Evolutionary conservation across 2,797 vertebrate species (phyloP).

Genomic region (Podarcis siculus): DNA sequence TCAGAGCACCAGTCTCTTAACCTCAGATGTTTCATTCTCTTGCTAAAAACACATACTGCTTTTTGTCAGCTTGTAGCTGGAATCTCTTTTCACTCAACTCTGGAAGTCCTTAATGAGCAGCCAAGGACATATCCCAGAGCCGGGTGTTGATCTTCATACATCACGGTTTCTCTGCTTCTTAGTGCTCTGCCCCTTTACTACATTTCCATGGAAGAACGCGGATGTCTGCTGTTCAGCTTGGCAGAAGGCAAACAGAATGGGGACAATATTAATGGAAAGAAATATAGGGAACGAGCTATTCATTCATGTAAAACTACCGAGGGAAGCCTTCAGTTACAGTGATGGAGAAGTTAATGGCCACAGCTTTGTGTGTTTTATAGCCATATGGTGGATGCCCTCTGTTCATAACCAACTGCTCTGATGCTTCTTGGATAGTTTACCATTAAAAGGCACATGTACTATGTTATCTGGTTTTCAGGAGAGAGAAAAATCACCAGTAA

Average conservation of each 20-base stretch:
- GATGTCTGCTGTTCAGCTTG: conserved; percentile 82
- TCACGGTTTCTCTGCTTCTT: conserved; percentile 67
- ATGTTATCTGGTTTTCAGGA: not conserved
- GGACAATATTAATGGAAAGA: conserved; percentile 71
- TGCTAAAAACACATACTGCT: conserved; percentile 59
- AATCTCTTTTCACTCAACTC: conserved; percentile 60
- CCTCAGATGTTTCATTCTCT: conserved; percentile 51
- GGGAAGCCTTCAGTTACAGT: not conserved
- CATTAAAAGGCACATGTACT: conserved; percentile 61
- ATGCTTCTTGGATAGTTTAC: not conserved
- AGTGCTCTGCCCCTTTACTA: conserved; percentile 70
- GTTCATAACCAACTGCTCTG: conserved; percentile 31
- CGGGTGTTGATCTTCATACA: conserved; percentile 70
- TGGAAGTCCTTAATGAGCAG: conserved; percentile 66
- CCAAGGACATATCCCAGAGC: conserved; percentile 59
- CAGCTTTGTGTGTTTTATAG: not conserved
- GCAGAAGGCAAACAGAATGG: conserved; percentile 81
- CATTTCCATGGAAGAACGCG: conserved; percentile 69
- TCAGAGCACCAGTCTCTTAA: conserved; percentile 59
- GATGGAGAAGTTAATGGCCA: conserved; percentile 32
- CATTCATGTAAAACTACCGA: conserved; percentile 41
- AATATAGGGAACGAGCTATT: conserved; percentile 64
- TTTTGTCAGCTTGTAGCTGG: conserved; percentile 45
- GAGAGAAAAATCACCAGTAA: not conserved
- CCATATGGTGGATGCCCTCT: not conserved